Evolutionary conservation across 2,888 invertebrate species (phyloP), one percentile per base, ranked within the genome.

Genomic region (Amiota mariae): DNA sequence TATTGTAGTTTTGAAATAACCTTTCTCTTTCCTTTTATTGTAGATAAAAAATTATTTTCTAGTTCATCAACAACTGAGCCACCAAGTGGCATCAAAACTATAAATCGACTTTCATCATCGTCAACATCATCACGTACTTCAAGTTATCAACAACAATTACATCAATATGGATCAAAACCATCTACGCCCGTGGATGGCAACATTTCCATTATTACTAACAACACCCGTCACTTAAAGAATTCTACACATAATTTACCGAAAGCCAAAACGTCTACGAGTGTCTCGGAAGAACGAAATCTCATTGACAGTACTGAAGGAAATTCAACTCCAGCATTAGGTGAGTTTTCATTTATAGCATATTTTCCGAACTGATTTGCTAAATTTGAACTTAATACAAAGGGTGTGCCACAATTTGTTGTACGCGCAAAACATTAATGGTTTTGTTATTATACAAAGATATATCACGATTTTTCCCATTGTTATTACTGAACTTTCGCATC

Each of bases 401-500:
- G 54, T 2, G 54, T 54, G 13, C 15, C 54, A 54, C 54, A 54
- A 54, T 15, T 54, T 54, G 54, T 13, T 13, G n/a, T 54, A 54
- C 13, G 54, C 54, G 54, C 54, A 15, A 54, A 54, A 36, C 6
- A 36, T 36, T 36, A 4, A 36, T 6, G 36, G 36, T 36, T 1
- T 36, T 36, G 36, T 36, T 36, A 36, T 36, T 36, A 24, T 24
- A 36, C 36, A 36, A 36, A 6, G 2, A 36, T 36, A 36, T 6
- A 24, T 24, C 36, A 36, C 36, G 36, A 36, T 36, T 36, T 36
- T 36, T 6, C 6, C 36, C 6, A 36, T 24, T 24, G 24, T 13
- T 46, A 6, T 47, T 66, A 18, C 20, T 66, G 47, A 48, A 66
- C 66, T 66, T 49, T 66, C 78, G 70, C 73, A 74, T 75, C 76